phyloP scores from a whole-genome alignment of 2,888 invertebrate genomes.

The Dendrolimus pini region DNA sequence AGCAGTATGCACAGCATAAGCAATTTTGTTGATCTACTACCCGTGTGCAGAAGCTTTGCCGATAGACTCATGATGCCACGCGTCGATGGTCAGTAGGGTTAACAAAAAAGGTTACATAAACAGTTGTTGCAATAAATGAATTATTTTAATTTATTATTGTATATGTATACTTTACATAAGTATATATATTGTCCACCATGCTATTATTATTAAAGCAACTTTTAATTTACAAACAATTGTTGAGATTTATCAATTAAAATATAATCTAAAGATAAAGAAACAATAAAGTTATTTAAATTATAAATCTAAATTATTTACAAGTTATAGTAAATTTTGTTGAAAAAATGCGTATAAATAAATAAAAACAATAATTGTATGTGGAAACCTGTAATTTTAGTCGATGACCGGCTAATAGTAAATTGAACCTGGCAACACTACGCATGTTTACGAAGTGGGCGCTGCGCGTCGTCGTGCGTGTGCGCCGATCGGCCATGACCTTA shows the following conservation, averaged over 20 bases:
- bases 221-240: too few relatives aligned
- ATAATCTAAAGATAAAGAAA: not conserved
- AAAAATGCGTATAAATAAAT: not conserved
- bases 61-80: too few relatives aligned
- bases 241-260: not conserved
- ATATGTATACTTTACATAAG: too few relatives aligned
- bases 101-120: too few relatives aligned
- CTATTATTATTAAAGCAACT: too few relatives aligned
- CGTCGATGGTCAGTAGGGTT: too few relatives aligned
- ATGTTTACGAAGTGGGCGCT: conserved; percentile 1
- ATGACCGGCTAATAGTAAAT: not conserved
- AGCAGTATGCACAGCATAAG: not conserved
- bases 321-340: not conserved
- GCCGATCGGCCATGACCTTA: not conserved
- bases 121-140: too few relatives aligned
- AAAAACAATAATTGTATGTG: not conserved
- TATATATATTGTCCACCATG: too few relatives aligned
- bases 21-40: not conserved
- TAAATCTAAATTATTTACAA: not conserved
- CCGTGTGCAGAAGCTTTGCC: too few relatives aligned
- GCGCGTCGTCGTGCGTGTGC: conserved; percentile 1
- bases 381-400: not conserved
- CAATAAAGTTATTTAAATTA: not conserved
- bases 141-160: too few relatives aligned
- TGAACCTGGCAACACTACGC: not conserved